These are phyloP conservation scores for Cassiopea andromeda DNA, from an alignment of 30 jellyfish, hydroid and myxozoan species.

Conservation along the genomic window DNA sequence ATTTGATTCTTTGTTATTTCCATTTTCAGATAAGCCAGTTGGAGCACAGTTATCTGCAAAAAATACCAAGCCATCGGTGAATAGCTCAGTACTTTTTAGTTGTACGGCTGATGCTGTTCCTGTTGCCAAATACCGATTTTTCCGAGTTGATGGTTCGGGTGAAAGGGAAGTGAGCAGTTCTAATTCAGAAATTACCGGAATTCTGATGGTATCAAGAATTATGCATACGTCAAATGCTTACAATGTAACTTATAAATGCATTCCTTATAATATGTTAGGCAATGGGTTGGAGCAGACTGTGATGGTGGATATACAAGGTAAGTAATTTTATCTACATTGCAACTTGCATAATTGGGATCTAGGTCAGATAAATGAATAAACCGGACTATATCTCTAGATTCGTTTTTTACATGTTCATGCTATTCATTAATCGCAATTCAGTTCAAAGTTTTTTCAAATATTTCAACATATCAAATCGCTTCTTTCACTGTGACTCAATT, in stretches of 20 bases:
- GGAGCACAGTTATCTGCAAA: slow-evolving; percentile 17
- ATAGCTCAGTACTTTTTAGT: slow-evolving; percentile 16
- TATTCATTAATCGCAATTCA: too few species aligned
- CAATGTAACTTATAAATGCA: slow-evolving; percentile 62
- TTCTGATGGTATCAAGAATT: slow-evolving; percentile 23
- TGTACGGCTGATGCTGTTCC: slow-evolving; percentile 42
- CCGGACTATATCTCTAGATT: too few species aligned
- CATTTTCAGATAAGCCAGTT: slow-evolving; percentile 37
- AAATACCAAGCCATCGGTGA: slow-evolving; percentile 7
- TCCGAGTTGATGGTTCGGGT: background rate
- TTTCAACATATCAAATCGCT: too few species aligned
- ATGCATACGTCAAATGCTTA: background rate
- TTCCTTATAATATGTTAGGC: slow-evolving; percentile 58
- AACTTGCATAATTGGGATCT: too few species aligned
- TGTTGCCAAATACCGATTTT: slow-evolving; percentile 30
- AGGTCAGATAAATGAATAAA: too few species aligned
- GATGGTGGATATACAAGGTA: slow-evolving; percentile 59
- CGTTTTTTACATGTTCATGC: too few species aligned
- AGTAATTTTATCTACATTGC: background rate
- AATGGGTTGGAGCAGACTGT: slow-evolving; percentile 13
- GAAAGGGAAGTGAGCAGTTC: slow-evolving; percentile 13
- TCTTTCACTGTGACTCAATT: too few species aligned
- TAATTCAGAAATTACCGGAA: slow-evolving; percentile 22
- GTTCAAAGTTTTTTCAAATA: too few species aligned
- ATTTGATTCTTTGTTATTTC: background rate